Evolutionary conservation across 2,888 invertebrate genomes (phyloP).

Genomic region (Athalia circularis): DNA sequence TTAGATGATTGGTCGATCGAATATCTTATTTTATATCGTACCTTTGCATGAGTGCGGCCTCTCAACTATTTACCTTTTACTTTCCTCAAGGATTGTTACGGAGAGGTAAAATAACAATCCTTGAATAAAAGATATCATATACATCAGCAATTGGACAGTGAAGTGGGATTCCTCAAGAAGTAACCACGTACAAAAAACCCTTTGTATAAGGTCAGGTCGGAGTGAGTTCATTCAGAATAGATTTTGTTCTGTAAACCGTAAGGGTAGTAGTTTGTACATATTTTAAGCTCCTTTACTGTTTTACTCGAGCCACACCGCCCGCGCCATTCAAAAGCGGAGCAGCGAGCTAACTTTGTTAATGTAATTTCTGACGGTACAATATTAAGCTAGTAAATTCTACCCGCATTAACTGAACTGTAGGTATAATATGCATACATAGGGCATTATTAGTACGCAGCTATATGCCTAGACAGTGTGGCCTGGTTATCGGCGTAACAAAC

Average conservation of each 20-base stretch:
- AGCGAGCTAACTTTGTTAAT: constrained; percentile 30
- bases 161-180: no score
- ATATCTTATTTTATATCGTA: no score
- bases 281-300: constrained; percentile 19
- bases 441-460: not conserved
- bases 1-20: no score
- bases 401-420: constrained; percentile 34
- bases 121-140: no score
- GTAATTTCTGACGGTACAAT: constrained; percentile 39
- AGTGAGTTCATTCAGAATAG: not conserved
- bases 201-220: not conserved
- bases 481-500: no score
- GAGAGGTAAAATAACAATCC: not conserved
- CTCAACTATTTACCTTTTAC: not conserved
- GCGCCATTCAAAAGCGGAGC: not conserved
- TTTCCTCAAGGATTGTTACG: not conserved
- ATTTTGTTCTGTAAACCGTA: not conserved
- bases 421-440: constrained; percentile 14
- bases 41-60: not conserved
- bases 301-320: not conserved
- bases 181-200: no score
- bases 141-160: no score
- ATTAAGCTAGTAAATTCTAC: constrained; percentile 42
- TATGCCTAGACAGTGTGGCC: not conserved
- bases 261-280: constrained; percentile 15